Conservation (phyloP, 1,140 invertebrate genomes). For the Drosophila nigromelanica region DNA sequence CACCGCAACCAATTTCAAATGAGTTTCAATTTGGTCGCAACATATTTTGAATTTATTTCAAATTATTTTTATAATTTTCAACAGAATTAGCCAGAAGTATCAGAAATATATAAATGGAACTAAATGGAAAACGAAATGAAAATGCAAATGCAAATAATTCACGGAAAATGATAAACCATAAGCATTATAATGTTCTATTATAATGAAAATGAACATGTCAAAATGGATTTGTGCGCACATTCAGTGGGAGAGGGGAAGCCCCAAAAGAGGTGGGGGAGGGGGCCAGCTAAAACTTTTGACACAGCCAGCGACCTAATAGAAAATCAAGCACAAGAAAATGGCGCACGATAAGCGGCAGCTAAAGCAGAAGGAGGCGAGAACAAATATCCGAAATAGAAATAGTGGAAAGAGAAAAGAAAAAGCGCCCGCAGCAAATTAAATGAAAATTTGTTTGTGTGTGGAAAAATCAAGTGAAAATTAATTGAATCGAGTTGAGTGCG, state of each 20-base stretch:
- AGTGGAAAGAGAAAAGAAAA: slow-evolving; percentile 2
- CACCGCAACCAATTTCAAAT: slow-evolving; percentile 1
- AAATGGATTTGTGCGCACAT: slow-evolving; percentile 9
- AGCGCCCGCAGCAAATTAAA: slow-evolving; percentile 77
- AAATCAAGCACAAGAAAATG: slow-evolving; percentile 78
- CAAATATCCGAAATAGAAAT: slow-evolving; percentile 3
- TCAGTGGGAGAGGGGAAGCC: background rate
- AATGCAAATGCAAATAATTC: slow-evolving; percentile 30
- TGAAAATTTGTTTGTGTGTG: slow-evolving; percentile 82
- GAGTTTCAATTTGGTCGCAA: slow-evolving; percentile 15
- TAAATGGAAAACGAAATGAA: slow-evolving; percentile 6
- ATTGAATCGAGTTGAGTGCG: slow-evolving; percentile 83
- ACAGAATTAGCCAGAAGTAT: background rate
- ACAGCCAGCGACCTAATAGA: slow-evolving; percentile 61
- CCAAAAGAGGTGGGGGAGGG: background rate
- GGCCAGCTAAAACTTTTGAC: slow-evolving; percentile 43
- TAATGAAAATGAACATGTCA: slow-evolving; percentile 26
- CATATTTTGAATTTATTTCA: slow-evolving; percentile 35
- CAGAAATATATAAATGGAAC: background rate
- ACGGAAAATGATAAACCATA: slow-evolving; percentile 31
- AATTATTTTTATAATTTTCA: slow-evolving; percentile 23
- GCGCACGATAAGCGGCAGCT: slow-evolving; percentile 59
- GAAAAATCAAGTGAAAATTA: slow-evolving; percentile 84
- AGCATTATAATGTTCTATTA: slow-evolving; percentile 29
- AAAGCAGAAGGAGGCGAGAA: slow-evolving; percentile 3